Percentiles rank a stretch among this genome's conserved stretches.
phyloP scores from a whole-genome alignment of 2,113 vertebrate genomes.

The Columba janthina region DNA sequence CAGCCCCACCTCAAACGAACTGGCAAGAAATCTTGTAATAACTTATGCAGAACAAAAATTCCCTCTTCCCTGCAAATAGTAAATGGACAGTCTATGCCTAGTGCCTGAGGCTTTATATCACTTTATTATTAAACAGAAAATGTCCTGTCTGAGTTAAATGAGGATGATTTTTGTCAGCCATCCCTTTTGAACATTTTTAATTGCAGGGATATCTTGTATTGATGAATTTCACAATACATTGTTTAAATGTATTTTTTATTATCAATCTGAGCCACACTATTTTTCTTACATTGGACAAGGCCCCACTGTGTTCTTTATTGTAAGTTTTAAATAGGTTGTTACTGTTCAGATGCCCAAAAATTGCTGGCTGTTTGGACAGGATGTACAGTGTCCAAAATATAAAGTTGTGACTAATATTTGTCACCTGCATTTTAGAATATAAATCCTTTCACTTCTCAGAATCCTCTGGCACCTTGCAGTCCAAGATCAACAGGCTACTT shows the following conservation, averaged over 20 bases:
- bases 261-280: neutral
- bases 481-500: constrained; percentile 27
- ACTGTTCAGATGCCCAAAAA: neutral
- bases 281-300: neutral
- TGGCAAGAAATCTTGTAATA: neutral
- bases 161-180: rapidly evolving
- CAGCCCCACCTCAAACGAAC: neutral
- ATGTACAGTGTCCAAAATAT: neutral
- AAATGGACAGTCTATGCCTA: neutral
- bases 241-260: neutral
- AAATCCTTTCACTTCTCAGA: constrained; percentile 12
- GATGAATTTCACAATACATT: neutral
- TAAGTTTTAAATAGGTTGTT: neutral
- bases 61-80: neutral
- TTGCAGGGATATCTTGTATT: neutral
- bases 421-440: neutral
- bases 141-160: neutral
- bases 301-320: neutral
- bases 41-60: neutral
- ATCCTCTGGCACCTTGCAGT: neutral
- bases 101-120: neutral
- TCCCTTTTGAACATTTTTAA: neutral
- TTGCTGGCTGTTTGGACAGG: neutral
- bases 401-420: neutral
- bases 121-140: neutral